Percentiles rank a stretch among this genome's conserved stretches.
These are phyloP conservation scores for Flexamia atlantica DNA, from an alignment of 2,888 invertebrate species.

Conservation along the genomic window DNA sequence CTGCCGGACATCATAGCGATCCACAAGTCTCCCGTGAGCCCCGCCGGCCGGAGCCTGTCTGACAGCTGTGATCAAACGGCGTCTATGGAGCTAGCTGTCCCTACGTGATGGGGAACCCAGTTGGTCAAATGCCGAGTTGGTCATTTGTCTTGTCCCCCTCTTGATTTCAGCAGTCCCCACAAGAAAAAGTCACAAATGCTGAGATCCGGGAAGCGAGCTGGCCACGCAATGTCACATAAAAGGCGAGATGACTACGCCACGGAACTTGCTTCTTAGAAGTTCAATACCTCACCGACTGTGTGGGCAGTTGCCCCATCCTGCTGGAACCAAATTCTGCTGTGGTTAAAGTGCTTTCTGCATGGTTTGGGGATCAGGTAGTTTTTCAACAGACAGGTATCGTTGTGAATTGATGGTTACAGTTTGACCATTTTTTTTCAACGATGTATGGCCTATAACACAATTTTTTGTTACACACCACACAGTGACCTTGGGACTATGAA, in stretches of 20 bases:
- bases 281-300: not conserved
- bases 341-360: not conserved
- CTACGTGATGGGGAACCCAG: too few relatives aligned
- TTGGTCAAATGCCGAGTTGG: too few relatives aligned
- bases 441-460: constrained; percentile 62
- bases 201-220: constrained; percentile 19
- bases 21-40: too few relatives aligned
- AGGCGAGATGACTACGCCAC: constrained; percentile 19
- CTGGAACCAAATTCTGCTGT: too few relatives aligned
- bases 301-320: too few relatives aligned
- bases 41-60: too few relatives aligned
- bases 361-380: constrained; percentile 37
- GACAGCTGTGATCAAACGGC: too few relatives aligned
- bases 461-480: constrained; percentile 59
- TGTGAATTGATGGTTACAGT: constrained; percentile 62
- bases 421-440: constrained; percentile 57
- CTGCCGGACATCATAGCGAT: too few relatives aligned
- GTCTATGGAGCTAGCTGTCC: too few relatives aligned
- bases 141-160: too few relatives aligned
- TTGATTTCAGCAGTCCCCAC: too few relatives aligned
- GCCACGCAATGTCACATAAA: constrained; percentile 32
- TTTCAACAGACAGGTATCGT: constrained; percentile 61
- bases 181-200: too few relatives aligned
- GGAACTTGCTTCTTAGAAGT: constrained; percentile 33
- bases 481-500: constrained; percentile 62